Evolutionary conservation across 2,113 vertebrate genomes (phyloP), one percentile per base, ranked within the genome.

Genomic region (Heterochromis multidens): DNA sequence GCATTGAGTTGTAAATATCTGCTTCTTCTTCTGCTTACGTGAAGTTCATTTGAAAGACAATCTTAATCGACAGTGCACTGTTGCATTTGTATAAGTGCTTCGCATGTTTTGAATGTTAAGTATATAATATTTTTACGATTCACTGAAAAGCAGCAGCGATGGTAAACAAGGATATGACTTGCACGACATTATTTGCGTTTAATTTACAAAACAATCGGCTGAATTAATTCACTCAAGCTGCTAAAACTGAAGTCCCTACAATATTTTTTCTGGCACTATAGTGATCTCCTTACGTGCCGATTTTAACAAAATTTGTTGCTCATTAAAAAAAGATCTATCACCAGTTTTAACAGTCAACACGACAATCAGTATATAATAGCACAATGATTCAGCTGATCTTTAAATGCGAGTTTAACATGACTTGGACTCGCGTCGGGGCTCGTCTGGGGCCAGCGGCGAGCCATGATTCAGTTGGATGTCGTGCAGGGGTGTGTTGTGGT

Each of bases 401-500:
- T 74, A 16, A 5, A 6, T 14, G 46, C 17, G 40, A 72, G 9
- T 49, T 25, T 29, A 29, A 49, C 40, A 6, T 29, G 31, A n/a
- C 61, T 63, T n/a, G 67, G 59, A 58, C 76, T 46, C 19, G 4
- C 2, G 7, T 21, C 2, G 8, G 72, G 80, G 80, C 58, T 62
- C 7, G 72, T 46, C 61, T 1, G 63, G 54, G 91, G 65, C 80
- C 84, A 79, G 49, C 1, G 1, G 37, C 77, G 77, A 82, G 58
- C 90, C 70, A 13, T 21, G 77, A 89, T 90, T 90, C 87, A 81
- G 94, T 92, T 92, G 95, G 93, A 93, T 81, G 91, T 85, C 61
- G 61, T 83, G 83, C 83, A 92, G 93, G 94, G 95, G 93, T 94
- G 95, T 96, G 95, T 96, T 94, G 78, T 93, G 91, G 81, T 93